Base-by-base conservation (phyloP, 2,888 invertebrate genomes). In the Cephus nigrinus region DNA sequence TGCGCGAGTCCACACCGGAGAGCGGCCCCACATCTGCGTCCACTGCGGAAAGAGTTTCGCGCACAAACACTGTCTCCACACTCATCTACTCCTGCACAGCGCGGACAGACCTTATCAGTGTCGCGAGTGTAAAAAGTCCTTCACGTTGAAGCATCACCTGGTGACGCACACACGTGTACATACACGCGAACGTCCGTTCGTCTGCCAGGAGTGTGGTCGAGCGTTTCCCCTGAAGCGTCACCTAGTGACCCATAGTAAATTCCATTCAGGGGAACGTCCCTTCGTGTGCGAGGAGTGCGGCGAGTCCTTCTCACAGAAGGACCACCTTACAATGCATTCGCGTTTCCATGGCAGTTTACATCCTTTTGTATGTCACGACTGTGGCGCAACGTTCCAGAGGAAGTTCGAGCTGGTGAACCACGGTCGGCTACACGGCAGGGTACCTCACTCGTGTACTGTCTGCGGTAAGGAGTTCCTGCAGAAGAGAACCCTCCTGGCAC, bases 341-440 rank as follows among this genome's bases (percentile, higher is more conserved):
- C 93, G 98, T 81, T 98, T 98, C 92, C 98, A 98, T 92, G 98
- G 98, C n/a, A 98, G 98, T 11, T 95, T 98, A 87, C 97, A 98
- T 88, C 98, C 99, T 15, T 99, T 98, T 92, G 96, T 96, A 84
- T 99, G 99, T 92, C 95, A 95, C 76, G 97, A 97, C 89, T 99
- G 99, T 89, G 96, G 96, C 33, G 95, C 95, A 76, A 96, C 96
- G 79, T 97, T 97, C 92, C 95, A 96, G 79, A 93, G 97, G 81
- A 97, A 97, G 93, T 97, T 97, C 92, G 96, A 97, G 91, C 93
- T 97, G 84, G 96, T 97, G 74, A 96, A 96, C 92, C 97, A 97
- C 92, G 96, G 96, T 15, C 93, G 96, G 11, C 93, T 96, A 81
- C 97, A 97, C 91, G 97, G 97, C 35, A 93, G 96, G 78, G 94